Base-by-base conservation (phyloP, 53 echinoderm and acorn worm species). In the Apostichopus leukothele region DNA sequence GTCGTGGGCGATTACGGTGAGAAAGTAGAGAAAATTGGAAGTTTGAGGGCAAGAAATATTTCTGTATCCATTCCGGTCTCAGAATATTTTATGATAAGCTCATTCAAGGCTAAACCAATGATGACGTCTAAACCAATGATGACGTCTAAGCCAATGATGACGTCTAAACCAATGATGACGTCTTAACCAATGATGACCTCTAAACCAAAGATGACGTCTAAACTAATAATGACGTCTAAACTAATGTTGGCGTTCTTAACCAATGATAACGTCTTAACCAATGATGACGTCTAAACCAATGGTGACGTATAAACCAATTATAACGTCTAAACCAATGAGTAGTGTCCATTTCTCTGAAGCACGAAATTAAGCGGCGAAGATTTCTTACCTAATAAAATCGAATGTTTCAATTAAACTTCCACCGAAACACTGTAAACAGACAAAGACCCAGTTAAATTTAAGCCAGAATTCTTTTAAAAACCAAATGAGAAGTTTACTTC, bases 1-100 rank as follows among this genome's bases (percentile, higher is more conserved):
- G 9, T 10, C 5, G 54, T 57, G 8, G 80, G 80, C 10, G 80
- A 80, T 59, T 80, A 80, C 25, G 80, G 80, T 80, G 16, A 80
- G 80, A 13, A 50, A 27, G 63, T n/a, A 50, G 63, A 13, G 11
- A 63, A 63, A 63, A 63, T 14, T 63, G 5, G 63, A 13, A 63
- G 27, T 14, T 63, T 13, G 14, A 63, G 63, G 63, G 11, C 14
- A 63, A 8, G 7, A 13, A 13, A 13, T 13, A 63, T 63, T 63
- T 13, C 63, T 63, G 14, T 13, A 13, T 63, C 7, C 3, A 63
- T 7, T 63, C 4, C 11, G 3, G 11, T 13, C 9, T 63, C 11
- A 63, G 11, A 63, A 11, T 63, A 7, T 14, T 63, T 13, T 13
- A 13, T 63, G 11, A 13, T 13, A 63, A 13, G 14, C 14, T 63